phyloP scores from a whole-genome alignment of 2,113 vertebrate genomes.

The Platysternon megacephalum region DNA sequence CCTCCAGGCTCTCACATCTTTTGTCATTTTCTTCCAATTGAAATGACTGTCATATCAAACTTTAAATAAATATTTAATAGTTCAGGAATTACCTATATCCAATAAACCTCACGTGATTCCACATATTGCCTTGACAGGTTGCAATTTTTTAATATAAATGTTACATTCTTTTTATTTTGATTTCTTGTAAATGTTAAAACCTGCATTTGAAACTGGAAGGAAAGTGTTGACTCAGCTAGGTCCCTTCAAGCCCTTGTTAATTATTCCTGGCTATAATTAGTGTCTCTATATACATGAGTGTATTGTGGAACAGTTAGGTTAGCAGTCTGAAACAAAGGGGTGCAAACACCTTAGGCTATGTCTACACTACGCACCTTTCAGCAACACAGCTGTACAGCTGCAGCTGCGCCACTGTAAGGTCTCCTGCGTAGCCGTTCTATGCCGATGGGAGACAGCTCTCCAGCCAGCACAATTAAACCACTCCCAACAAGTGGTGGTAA shows the following conservation, averaged over 20 bases:
- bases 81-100: neutral
- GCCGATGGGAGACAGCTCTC: too few species aligned
- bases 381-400: too few species aligned
- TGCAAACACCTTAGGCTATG: neutral
- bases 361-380: too few species aligned
- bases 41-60: neutral
- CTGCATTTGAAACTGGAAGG: neutral
- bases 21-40: neutral
- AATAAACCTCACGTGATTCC: neutral
- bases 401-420: too few species aligned
- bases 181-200: neutral
- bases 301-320: neutral
- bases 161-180: neutral
- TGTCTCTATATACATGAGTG: neutral
- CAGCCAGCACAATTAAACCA: too few species aligned
- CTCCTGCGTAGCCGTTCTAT: too few species aligned
- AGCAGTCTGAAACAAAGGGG: neutral
- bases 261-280: neutral
- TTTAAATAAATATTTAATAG: neutral
- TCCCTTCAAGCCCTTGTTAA: neutral
- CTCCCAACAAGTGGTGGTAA: too few species aligned
- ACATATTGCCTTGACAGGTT: neutral
- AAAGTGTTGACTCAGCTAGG: neutral
- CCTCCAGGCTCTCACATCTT: slow-evolving; percentile 38
- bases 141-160: neutral